Evolutionary conservation across 2,113 vertebrate genomes (phyloP).

Genomic region (Colaptes auratus): DNA sequence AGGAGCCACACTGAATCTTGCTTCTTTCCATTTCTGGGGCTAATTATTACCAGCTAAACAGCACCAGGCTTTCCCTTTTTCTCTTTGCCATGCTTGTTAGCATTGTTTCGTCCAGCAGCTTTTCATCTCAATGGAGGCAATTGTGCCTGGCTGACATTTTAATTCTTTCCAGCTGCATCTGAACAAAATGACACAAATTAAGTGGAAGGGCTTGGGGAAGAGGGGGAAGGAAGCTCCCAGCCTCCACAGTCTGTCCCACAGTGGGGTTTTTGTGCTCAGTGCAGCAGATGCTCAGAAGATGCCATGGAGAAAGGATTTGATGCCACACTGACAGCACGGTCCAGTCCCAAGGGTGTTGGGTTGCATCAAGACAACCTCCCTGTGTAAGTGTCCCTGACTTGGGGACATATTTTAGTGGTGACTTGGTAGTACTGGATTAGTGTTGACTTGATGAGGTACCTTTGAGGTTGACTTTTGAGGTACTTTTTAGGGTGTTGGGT

Average conservation of each 20-base stretch:
- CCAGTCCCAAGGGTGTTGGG: neutral
- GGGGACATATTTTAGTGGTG: too few relatives aligned
- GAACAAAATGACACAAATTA: conserved; percentile 57
- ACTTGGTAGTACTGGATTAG: too few relatives aligned
- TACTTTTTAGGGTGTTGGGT: too few relatives aligned
- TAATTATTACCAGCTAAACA: conserved; percentile 54
- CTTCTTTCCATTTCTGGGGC: neutral
- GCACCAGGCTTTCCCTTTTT: conserved; percentile 55
- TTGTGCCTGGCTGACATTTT: conserved; percentile 70
- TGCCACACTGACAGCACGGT: rapidly evolving
- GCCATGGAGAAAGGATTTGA: neutral
- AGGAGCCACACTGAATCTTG: neutral
- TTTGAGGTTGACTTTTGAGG: too few relatives aligned
- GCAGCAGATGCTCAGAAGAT: conserved; percentile 6
- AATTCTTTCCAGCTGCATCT: conserved; percentile 70
- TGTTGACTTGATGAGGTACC: too few relatives aligned
- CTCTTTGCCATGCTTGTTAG: conserved; percentile 55
- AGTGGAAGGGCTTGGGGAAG: conserved; percentile 42
- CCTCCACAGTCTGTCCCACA: neutral
- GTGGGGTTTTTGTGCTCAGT: neutral
- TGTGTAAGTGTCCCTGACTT: neutral
- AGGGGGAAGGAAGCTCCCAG: neutral
- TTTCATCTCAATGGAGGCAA: conserved; percentile 63
- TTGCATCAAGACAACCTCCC: neutral
- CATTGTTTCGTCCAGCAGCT: conserved; percentile 57